Evolutionary conservation across 1,140 invertebrate species (phyloP).

Genomic region (Delia radicum): DNA sequence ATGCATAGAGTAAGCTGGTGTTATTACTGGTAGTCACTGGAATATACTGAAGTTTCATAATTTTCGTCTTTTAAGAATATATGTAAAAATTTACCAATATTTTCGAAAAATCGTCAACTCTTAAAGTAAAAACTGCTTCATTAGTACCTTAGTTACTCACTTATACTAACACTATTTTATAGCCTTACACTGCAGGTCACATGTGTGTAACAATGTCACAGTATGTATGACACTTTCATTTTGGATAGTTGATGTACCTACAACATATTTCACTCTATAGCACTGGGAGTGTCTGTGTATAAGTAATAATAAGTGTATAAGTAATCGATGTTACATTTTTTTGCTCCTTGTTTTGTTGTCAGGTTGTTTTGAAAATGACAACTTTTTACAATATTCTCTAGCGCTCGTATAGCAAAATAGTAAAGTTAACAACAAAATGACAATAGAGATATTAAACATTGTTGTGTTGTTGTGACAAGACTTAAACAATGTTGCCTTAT

Average conservation of each 20-base stretch:
- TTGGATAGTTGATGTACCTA: not conserved
- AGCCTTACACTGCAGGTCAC: not conserved
- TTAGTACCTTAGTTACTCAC: not conserved
- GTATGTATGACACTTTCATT: conserved; percentile 5
- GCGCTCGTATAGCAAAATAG: not conserved
- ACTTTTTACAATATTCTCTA: conserved; percentile 10
- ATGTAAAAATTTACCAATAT: no score
- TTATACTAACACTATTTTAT: not conserved
- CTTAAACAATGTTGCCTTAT: conserved; percentile 19
- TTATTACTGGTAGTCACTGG: no score
- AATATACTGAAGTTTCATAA: no score
- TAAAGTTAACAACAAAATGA: not conserved
- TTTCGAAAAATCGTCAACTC: no score
- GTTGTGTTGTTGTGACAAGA: conserved; percentile 8
- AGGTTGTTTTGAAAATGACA: conserved; percentile 18
- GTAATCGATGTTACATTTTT: no score
- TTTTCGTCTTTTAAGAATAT: no score
- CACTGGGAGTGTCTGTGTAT: not conserved
- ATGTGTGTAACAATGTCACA: conserved; percentile 11
- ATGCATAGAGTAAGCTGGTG: no score
- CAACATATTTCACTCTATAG: not conserved
- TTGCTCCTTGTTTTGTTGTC: not conserved
- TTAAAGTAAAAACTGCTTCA: no score
- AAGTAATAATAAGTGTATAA: no score
- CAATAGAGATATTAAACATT: not conserved